Evolutionary conservation across 2,113 vertebrate species (phyloP).

Genomic region (human): GRCh38 chr5:7379501-7380000

Average conservation of each 20-base stretch:
- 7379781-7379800: too few species aligned
- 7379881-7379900: neutral
- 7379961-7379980: neutral
- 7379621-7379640: neutral
- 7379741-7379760: neutral
- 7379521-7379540: neutral
- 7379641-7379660: too few species aligned
- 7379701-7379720: fast-evolving
- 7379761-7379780: neutral
- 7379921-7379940: neutral
- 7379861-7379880: neutral
- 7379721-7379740: neutral
- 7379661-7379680: neutral
- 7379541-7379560: neutral
- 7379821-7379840: neutral
- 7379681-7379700: fast-evolving
- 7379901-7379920: neutral
- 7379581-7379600: neutral
- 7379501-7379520: neutral
- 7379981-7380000: neutral
- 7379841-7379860: neutral
- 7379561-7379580: neutral
- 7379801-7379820: neutral
- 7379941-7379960: neutral
- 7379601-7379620: neutral